Evolutionary conservation across 2,888 invertebrate species (phyloP), one percentile per base, ranked within the genome.

Genomic region (Stegophylla sp.): DNA sequence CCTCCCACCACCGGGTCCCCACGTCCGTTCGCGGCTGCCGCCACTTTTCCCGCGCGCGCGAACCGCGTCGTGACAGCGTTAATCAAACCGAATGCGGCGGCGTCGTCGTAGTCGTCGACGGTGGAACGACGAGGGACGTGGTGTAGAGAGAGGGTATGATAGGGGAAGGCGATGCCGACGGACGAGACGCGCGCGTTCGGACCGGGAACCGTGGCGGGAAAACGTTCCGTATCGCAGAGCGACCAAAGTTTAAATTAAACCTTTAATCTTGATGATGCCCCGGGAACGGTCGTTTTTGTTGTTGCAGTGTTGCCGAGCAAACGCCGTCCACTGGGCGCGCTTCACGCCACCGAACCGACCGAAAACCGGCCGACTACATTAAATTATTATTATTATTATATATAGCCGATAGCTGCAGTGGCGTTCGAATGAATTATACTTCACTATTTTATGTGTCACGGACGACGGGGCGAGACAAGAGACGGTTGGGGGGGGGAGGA

Each of bases 171-270:
- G 69, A 45, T 15, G 48, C 69, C 28, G 28, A 34, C 34, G 34
- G 34, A 34, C 34, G 34, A 7, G 34, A 34, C 34, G 34, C 34
- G 34, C 34, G 34, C 34, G 34, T 34, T 34, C 34, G 34, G 34
- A 34, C 34, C 34, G 63, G 23, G n/a, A 3, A 45, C 15, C 13
- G 23, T n/a, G 28, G n/a, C n/a, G 51, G 41, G 64, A 75, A 64
- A 64, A 63, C 75, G 64, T 64, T 71, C 9, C 64, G 64, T 53
- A 41, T 64, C 41, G 56, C 34, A 41, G 51, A 34, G 20, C 34
- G 66, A 41, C 41, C 51, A 76, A 76, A 76, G 75, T 76, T 76
- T 76, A 76, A 77, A 77, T 77, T 67, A 77, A 77, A 77, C 76
- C 41, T 77, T 67, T 77, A 77, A 77, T 67, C 67, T 77, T 28